Conservation (phyloP, 2,113 vertebrate genomes). For the Nansenia antarctica region DNA sequence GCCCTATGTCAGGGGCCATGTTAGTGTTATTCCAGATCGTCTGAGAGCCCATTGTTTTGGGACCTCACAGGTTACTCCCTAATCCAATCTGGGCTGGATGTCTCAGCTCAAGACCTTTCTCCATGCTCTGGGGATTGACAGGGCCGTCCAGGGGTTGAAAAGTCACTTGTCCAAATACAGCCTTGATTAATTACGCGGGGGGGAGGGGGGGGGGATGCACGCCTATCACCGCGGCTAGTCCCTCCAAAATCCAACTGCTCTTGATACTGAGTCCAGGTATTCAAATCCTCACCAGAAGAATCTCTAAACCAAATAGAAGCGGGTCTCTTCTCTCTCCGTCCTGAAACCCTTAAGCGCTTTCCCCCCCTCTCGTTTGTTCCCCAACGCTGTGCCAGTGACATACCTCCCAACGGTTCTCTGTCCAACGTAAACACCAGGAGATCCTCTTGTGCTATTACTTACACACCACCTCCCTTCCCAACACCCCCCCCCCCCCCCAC, state of each 20-base stretch:
- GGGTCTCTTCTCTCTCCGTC: constrained; percentile 53
- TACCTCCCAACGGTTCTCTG: constrained; percentile 58
- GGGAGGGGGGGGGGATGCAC: constrained; percentile 53
- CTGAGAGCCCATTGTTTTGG: constrained; percentile 58
- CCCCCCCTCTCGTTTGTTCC: constrained; percentile 32
- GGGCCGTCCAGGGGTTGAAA: constrained; percentile 57
- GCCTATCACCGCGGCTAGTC: constrained; percentile 50
- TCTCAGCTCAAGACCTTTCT: constrained; percentile 55
- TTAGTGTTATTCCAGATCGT: constrained; percentile 66
- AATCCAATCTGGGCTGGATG: constrained; percentile 60
- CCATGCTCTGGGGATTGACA: constrained; percentile 54
- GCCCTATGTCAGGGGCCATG: constrained; percentile 57
- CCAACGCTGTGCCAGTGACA: constrained; percentile 61
- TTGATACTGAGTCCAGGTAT: constrained; percentile 48
- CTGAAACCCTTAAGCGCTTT: constrained; percentile 66
- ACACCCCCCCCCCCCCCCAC: constrained; percentile 17
- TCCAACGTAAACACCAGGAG: constrained; percentile 73
- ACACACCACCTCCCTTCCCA: constrained; percentile 22
- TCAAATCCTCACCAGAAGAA: constrained; percentile 56
- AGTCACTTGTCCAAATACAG: constrained; percentile 64
- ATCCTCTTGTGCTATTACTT: constrained; percentile 62
- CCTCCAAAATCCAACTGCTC: constrained; percentile 10
- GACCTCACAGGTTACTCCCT: constrained; percentile 64
- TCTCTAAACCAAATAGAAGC: constrained; percentile 67
- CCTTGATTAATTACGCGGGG: constrained; percentile 73